Conservation (phyloP, 2,797 vertebrate species). For the Xiphorhynchus erythropygius region DNA sequence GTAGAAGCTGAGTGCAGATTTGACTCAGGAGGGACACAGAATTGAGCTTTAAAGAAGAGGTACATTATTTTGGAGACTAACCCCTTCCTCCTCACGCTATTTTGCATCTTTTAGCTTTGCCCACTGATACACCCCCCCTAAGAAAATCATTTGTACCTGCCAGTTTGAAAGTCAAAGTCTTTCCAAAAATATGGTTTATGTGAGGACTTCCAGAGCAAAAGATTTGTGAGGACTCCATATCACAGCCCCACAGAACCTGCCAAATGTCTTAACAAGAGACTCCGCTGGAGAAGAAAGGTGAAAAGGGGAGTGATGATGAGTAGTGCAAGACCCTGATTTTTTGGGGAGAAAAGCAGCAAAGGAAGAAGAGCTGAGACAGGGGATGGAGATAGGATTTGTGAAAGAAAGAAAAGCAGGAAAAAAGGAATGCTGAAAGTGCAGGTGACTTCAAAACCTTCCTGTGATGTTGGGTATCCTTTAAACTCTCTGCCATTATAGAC, state of each 20-base stretch:
- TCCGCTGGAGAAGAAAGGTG: background rate
- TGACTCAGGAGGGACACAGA: background rate
- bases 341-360: background rate
- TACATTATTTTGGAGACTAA: background rate
- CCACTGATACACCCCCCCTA: background rate
- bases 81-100: background rate
- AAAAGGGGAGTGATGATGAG: background rate
- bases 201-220: background rate
- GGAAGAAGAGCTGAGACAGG: background rate
- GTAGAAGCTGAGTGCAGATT: background rate
- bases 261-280: background rate
- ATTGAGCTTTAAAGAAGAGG: background rate
- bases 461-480: background rate
- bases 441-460: background rate
- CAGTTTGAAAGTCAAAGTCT: background rate
- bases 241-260: background rate
- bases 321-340: background rate
- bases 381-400: background rate
- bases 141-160: background rate
- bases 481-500: background rate
- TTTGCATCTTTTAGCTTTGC: background rate
- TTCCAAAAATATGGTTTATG: background rate
- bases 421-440: background rate
- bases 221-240: background rate
- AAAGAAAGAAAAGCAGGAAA: background rate